Base-by-base conservation (phyloP, 2,797 vertebrate species). In the Helostoma temminkii region DNA sequence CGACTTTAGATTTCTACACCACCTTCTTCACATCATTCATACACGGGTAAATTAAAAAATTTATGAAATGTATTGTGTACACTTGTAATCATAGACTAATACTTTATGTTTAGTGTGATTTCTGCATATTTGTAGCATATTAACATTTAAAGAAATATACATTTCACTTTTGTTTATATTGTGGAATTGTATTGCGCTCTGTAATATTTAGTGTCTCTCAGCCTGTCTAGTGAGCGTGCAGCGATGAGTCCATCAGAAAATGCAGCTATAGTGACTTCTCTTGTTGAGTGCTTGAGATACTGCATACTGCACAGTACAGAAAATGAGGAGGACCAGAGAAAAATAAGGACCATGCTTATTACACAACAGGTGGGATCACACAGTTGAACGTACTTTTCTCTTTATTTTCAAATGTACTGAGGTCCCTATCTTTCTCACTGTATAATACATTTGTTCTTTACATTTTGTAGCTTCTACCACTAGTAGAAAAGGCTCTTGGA, bases 231-330 rank as follows among this genome's bases (percentile, higher is more conserved):
- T 50, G 97, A 98, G 65, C 94, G 94, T 68, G 95, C 95, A 0
- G 43, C 80, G 50, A 30, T 83, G 37, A 99, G 96, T 85, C 92
- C 91, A 19, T 95, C 95, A 1, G 98, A 99, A 78, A 94, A 92
- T 64, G 96, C 95, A 1, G 95, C 96, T 4, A 93, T 99, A 52
- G 76, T 96, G 80, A 90, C 91, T 18, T 94, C 96, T 2, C 91
- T 95, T 47, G 93, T 97, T 74, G 98, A 99, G 70, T 99, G 98
- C 64, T 86, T 98, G 68, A 94, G 93, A 42, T 98, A 95, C 85
- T 92, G 94, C 65, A 41, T 97, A 18, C 86, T 96, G 0, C 95
- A 95, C 45, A 93, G 94, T 24, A 41, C 72, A 9, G 93, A 89
- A 0, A 83, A 94, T 4, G 90, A 92, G 7, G 93, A 92, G 28